A percentile compares a stretch with the other conserved stretches of the same genome.
These are phyloP conservation scores for Holothuria leucospilota DNA, from an alignment of 53 echinoderm and acorn worm species.

Conservation along the genomic window DNA sequence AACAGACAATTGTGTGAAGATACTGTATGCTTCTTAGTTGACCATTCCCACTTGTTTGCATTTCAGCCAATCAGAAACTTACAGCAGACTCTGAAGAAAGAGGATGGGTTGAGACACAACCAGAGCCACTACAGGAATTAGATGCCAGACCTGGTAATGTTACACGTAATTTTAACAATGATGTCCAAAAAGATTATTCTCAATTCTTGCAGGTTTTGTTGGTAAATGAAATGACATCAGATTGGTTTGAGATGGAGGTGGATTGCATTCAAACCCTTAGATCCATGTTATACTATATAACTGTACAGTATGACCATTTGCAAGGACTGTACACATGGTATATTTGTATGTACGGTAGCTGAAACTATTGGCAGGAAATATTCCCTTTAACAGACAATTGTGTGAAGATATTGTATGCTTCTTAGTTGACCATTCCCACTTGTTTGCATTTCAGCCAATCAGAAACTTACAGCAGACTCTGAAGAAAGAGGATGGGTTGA, in stretches of 20 bases:
- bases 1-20: neutral
- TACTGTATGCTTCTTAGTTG: neutral
- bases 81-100: neutral
- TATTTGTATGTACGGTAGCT: neutral
- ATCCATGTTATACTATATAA: neutral
- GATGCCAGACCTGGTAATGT: neutral
- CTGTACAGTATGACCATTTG: no score
- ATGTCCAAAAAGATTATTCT: neutral
- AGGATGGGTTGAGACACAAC: neutral
- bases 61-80: constrained; percentile 7
- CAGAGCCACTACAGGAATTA: neutral
- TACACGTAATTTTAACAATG: constrained; percentile 12
- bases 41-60: neutral
- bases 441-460: constrained; percentile 4
- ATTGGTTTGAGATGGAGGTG: neutral
- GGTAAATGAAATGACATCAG: neutral
- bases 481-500: neutral
- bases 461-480: neutral
- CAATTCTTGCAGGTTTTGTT: neutral
- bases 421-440: neutral
- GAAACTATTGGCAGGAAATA: neutral
- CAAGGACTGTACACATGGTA: no score
- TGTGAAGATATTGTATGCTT: neutral
- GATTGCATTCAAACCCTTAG: neutral
- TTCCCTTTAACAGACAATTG: neutral